phyloP scores from a whole-genome alignment of 1,140 invertebrate species.

The Pogonognathellus flavescens region DNA sequence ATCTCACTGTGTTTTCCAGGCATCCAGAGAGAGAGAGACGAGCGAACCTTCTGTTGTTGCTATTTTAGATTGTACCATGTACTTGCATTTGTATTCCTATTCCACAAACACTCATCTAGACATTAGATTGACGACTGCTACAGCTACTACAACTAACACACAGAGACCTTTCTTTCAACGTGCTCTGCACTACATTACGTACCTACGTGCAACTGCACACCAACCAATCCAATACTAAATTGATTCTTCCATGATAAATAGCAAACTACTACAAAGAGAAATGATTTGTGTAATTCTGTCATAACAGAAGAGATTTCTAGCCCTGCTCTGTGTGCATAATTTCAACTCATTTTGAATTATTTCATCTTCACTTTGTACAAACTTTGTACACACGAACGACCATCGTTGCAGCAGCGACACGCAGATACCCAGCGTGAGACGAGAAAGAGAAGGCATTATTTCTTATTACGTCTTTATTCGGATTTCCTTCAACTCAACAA shows the following conservation, averaged over 20 bases:
- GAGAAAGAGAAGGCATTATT: conserved; percentile 4
- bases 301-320: too few relatives aligned
- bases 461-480: conserved; percentile 10
- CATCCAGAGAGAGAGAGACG: too few relatives aligned
- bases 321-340: neutral
- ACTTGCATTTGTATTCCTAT: too few relatives aligned
- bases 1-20: neutral
- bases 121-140: too few relatives aligned
- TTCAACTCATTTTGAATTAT: neutral
- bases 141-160: too few relatives aligned
- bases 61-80: too few relatives aligned
- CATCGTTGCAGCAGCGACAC: neutral
- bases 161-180: too few relatives aligned
- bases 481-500: conserved; percentile 3
- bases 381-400: neutral
- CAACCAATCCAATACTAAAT: neutral
- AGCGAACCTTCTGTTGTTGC: too few relatives aligned
- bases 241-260: conserved; percentile 46
- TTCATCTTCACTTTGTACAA: neutral
- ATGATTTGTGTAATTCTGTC: conserved; percentile 44
- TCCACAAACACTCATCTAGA: too few relatives aligned
- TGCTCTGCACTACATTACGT: too few relatives aligned
- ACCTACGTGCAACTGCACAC: neutral
- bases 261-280: conserved; percentile 23
- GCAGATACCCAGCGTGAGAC: neutral